A percentile compares a stretch with the other conserved stretches of the same genome.
phyloP scores from a whole-genome alignment of 2,113 vertebrate genomes.

The Pygoscelis adeliae region DNA sequence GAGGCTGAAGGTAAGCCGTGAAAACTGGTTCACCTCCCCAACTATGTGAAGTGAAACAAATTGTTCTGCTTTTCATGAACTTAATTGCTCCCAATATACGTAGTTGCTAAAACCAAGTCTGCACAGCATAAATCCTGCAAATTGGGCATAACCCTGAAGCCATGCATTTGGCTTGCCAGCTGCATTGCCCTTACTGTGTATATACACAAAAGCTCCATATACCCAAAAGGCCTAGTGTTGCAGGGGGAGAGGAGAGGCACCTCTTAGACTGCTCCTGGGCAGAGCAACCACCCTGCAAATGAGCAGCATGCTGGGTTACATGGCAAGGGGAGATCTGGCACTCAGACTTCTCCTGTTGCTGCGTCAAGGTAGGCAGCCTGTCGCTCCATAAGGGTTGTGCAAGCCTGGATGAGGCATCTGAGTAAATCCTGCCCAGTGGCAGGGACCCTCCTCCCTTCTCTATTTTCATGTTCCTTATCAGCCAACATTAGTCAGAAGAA shows the following conservation, averaged over 20 bases:
- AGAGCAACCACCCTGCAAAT: neutral
- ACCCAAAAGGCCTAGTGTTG: neutral
- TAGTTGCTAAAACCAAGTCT: neutral
- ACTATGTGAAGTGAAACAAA: neutral
- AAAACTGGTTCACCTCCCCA: neutral
- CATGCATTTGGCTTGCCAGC: neutral
- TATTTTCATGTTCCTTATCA: neutral
- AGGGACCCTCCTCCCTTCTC: neutral
- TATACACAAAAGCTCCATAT: neutral
- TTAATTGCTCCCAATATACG: neutral
- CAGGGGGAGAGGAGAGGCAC: neutral
- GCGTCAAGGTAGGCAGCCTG: neutral
- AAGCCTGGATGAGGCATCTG: neutral
- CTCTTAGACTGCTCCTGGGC: neutral
- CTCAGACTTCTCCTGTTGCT: neutral
- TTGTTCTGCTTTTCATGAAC: constrained; percentile 4
- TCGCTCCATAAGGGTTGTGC: neutral
- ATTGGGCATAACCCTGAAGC: neutral
- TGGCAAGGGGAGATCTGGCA: neutral
- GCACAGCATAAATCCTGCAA: neutral
- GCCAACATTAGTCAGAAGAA: neutral
- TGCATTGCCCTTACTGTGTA: neutral
- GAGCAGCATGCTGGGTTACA: neutral
- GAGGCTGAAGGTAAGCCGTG: neutral
- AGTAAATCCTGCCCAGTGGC: neutral